These are phyloP conservation scores for Heterochromis multidens DNA, from an alignment of 2,113 vertebrate genomes.

Conservation along the genomic window DNA sequence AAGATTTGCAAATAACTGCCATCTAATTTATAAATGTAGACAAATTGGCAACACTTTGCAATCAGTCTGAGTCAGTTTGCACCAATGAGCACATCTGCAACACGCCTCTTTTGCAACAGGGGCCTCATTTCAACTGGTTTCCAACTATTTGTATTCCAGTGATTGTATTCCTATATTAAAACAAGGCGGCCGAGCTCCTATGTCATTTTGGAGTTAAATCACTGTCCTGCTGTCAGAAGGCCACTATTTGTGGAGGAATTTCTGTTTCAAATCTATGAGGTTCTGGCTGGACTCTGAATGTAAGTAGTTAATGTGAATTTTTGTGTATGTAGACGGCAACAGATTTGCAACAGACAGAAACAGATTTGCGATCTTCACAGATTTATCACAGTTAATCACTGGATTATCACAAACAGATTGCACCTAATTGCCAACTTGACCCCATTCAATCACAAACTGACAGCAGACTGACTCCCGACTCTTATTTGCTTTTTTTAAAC, in stretches of 20 bases:
- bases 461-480: not conserved
- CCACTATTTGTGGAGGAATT: not conserved
- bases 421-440: not conserved
- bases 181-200: not conserved
- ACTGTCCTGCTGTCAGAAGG: not conserved
- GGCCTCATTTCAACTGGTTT: not conserved
- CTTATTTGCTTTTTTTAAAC: not conserved
- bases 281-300: not conserved
- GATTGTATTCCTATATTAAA: not conserved
- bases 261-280: not conserved
- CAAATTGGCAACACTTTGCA: not conserved
- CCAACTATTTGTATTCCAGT: not conserved
- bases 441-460: not conserved
- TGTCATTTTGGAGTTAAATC: not conserved
- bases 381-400: not conserved
- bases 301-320: not conserved
- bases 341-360: not conserved
- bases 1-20: not conserved
- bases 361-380: not conserved
- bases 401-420: not conserved
- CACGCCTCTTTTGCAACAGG: no score
- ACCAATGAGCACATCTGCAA: not conserved
- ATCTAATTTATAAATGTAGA: not conserved
- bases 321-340: not conserved
- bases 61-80: not conserved